Conservation (phyloP, 2,113 vertebrate genomes). For the Machaerirhynchus nigripectus region DNA sequence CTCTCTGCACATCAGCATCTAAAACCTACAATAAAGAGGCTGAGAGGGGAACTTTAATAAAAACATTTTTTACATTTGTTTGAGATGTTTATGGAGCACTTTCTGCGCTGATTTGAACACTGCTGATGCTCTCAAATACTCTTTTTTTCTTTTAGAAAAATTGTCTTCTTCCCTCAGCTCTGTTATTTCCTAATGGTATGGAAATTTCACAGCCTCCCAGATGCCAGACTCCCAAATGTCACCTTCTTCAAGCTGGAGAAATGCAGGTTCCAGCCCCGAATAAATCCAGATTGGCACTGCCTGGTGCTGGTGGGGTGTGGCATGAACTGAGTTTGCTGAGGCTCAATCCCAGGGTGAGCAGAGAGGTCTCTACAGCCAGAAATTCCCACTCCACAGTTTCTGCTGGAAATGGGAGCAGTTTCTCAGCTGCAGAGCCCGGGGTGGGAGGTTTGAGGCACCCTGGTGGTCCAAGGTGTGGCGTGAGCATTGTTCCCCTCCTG, state of each 20-base stretch:
- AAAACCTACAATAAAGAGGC: conserved; percentile 41
- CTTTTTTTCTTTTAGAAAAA: not conserved
- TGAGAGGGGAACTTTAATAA: conserved; percentile 45
- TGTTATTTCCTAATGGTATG: not conserved
- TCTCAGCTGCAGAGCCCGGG: not conserved
- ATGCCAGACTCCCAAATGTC: not conserved
- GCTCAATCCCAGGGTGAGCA: not conserved
- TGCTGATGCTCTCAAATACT: not conserved
- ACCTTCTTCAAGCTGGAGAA: not conserved
- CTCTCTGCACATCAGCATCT: conserved; percentile 25
- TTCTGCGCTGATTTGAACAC: not conserved
- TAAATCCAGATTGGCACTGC: not conserved
- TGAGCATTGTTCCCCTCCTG: not conserved
- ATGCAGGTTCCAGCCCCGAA: not conserved
- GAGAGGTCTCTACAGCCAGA: not conserved
- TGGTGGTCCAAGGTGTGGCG: not conserved
- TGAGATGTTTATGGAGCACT: not conserved
- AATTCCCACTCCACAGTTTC: not conserved
- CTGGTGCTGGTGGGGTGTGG: not conserved
- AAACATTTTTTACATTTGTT: not conserved
- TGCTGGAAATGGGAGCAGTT: not conserved
- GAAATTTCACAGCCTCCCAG: not conserved
- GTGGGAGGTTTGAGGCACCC: not conserved
- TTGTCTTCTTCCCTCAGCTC: not conserved
- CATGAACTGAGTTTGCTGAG: not conserved